Base-by-base conservation (phyloP, 2,888 invertebrate species). In the Trypoxylon attenuatum region DNA sequence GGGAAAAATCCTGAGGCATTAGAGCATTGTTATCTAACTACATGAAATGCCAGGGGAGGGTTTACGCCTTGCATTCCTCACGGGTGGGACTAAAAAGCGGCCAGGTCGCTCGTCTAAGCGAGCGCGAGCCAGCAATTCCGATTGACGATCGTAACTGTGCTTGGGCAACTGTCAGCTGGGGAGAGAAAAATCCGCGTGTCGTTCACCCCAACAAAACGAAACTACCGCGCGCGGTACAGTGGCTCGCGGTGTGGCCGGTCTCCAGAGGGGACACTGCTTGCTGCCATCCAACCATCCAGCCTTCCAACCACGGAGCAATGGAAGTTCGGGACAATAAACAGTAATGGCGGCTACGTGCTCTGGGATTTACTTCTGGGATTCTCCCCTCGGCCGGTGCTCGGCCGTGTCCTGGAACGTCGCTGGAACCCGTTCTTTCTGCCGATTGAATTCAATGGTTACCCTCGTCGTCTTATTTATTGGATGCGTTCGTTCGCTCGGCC, bases 291-390 rank as follows among this genome's bases (percentile, higher is more conserved):
- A 10, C 18, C 41, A 21, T n/a, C 49, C 23, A 22, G 33, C 39
- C 10, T 38, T 21, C 19, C 8, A 62, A 68, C 54, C 73, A 60
- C 43, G 71, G 75, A 77, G n/a, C 78, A 80, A 79, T 80, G 79
- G 76, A 79, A 81, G 79, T 81, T 79, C 79, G 77, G 78, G 71
- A 76, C 81, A 78, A 80, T 79, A 78, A 80, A 78, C 79, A 76
- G 81, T 78, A 81, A 79, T 81, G 79, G 81, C 77, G 76, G 76
- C 75, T 75, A 78, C 78, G 81, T 77, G 78, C 76, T 74, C 71
- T 73, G 73, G 76, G 78, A 76, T 79, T 80, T 77, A 81, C 81
- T 80, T 82, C 80, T 82, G 78, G 83, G 63, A 52, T 62, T 33
- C 66, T 57, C 42, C 43, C 41, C 27, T 27, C 29, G 23, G 21